A percentile compares a stretch with the other conserved stretches of the same genome.
phyloP scores from a whole-genome alignment of 2,888 invertebrate genomes.

The Pachymerium ferrugineum region DNA sequence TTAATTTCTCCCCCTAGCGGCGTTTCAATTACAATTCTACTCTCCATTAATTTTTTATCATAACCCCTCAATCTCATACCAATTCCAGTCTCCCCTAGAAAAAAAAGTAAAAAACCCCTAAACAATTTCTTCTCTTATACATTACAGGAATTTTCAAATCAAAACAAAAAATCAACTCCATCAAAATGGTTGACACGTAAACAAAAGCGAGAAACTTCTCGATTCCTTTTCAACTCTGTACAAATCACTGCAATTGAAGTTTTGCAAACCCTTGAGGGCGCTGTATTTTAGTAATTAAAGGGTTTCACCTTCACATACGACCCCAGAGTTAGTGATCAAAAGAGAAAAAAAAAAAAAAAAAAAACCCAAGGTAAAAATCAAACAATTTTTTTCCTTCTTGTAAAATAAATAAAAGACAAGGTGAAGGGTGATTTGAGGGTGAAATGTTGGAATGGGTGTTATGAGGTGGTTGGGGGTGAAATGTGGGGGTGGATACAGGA shows the following conservation, averaged over 20 bases:
- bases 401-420: too few species aligned
- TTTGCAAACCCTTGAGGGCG: not conserved
- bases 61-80: not conserved
- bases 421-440: not conserved
- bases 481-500: conserved; percentile 8
- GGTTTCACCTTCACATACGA: not conserved
- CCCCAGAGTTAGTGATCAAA: not conserved
- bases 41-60: not conserved
- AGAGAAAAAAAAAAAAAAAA: not conserved
- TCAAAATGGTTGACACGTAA: not conserved
- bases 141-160: conserved; percentile 4
- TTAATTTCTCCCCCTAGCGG: too few species aligned
- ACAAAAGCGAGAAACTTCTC: not conserved
- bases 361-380: too few species aligned
- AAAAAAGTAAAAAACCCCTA: not conserved
- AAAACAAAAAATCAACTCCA: not conserved
- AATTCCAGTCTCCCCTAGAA: not conserved
- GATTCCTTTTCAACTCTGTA: not conserved
- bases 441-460: not conserved
- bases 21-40: not conserved
- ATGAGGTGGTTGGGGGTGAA: not conserved
- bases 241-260: not conserved
- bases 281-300: not conserved
- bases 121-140: not conserved
- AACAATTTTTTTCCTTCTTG: too few species aligned